Conservation (phyloP, 1,140 invertebrate genomes). For the Nephotettix cincticeps region DNA sequence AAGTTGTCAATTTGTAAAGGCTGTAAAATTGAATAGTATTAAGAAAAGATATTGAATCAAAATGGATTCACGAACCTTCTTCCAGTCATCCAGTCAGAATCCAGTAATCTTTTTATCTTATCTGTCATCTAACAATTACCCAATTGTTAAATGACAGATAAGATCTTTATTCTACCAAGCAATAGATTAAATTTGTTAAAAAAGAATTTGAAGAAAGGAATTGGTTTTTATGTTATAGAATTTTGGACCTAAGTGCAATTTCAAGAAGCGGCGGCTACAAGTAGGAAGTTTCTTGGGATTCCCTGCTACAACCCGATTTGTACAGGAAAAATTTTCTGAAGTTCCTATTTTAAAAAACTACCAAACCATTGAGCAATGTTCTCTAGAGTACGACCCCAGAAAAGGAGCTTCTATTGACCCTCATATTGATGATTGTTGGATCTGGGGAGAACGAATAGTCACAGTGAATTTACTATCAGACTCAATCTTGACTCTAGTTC, state of each 20-base stretch:
- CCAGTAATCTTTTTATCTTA: no score
- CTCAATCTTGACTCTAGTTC: slow-evolving; percentile 81
- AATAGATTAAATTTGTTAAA: no score
- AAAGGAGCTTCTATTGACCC: slow-evolving; percentile 94
- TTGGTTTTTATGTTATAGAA: slow-evolving; percentile 75
- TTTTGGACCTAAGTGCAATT: slow-evolving; percentile 98
- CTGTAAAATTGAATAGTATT: no score
- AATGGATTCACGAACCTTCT: no score
- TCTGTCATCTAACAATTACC: no score
- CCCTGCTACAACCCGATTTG: slow-evolving; percentile 75
- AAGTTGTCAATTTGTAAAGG: no score
- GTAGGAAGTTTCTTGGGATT: slow-evolving; percentile 83
- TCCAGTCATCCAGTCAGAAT: no score
- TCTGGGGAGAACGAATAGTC: slow-evolving; percentile 97
- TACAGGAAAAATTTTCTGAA: slow-evolving; percentile 76
- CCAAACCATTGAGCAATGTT: slow-evolving; percentile 93
- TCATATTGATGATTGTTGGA: slow-evolving; percentile 98
- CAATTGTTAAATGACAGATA: no score
- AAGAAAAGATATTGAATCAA: no score
- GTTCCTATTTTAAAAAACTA: slow-evolving; percentile 69
- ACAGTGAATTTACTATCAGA: slow-evolving; percentile 87
- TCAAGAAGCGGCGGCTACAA: slow-evolving; percentile 88
- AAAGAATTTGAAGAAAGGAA: no score
- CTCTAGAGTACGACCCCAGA: slow-evolving; percentile 86
- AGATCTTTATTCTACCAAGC: no score